Percentiles rank a stretch among this genome's conserved stretches.
phyloP scores from a whole-genome alignment of 64 coral and sea anemone genomes.

The Pachyseris speciosa region DNA sequence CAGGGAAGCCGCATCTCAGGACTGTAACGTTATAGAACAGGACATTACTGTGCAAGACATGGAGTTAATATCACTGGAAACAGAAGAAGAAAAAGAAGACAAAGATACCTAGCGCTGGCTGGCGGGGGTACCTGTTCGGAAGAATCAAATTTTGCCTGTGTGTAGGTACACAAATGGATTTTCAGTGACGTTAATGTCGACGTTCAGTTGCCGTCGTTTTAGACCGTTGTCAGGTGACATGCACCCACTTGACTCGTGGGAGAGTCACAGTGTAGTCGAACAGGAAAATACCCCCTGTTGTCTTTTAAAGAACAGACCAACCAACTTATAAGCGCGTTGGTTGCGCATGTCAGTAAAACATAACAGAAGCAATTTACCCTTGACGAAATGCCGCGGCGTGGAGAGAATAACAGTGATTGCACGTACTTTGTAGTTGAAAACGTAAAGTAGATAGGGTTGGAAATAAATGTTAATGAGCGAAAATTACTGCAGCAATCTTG shows the following conservation, averaged over 20 bases:
- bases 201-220: conserved; percentile 21
- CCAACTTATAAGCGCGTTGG: background rate
- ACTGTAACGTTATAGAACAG: conserved; percentile 56
- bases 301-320: background rate
- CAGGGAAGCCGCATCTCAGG: conserved; percentile 21
- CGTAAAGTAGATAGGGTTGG: conserved; percentile 34
- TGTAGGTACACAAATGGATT: background rate
- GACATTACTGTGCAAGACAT: conserved; percentile 91
- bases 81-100: conserved; percentile 87
- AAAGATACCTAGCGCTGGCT: conserved; percentile 86
- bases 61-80: conserved; percentile 94
- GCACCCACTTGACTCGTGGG: background rate
- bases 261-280: background rate
- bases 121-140: background rate
- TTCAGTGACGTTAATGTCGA: background rate
- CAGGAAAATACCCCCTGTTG: too few species aligned
- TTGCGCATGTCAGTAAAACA: background rate
- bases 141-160: conserved; percentile 22
- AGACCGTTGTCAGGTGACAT: background rate
- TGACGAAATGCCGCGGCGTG: conserved; percentile 1
- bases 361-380: background rate
- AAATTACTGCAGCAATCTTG: background rate
- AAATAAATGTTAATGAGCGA: conserved; percentile 51
- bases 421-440: conserved; percentile 7
- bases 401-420: conserved; percentile 14